Evolutionary conservation across 1,140 invertebrate genomes (phyloP).

Genomic region (Ditylenchus dipsaci): DNA sequence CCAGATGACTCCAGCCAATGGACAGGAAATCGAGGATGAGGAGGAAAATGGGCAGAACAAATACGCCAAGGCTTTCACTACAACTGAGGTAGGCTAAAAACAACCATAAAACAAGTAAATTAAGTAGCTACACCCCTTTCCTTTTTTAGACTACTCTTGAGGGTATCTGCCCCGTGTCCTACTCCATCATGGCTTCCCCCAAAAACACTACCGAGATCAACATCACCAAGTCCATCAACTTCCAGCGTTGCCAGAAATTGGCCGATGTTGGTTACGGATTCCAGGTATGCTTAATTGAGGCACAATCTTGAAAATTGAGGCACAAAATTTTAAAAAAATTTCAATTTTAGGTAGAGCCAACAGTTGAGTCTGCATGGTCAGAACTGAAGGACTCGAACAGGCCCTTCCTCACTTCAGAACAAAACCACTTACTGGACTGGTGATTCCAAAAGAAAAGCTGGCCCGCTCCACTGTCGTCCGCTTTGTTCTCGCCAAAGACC

Average conservation of each 20-base stretch:
- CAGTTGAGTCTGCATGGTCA: too few relatives aligned
- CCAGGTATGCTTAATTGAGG: conserved; percentile 8
- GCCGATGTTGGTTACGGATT: conserved; percentile 38
- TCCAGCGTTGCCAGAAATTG: conserved; percentile 43
- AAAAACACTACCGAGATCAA: conserved; percentile 23
- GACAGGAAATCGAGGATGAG: background rate
- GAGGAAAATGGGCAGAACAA: background rate
- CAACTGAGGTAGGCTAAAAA: background rate
- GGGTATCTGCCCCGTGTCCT: conserved; percentile 3
- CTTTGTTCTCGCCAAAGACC: conserved; percentile 17
- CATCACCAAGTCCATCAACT: conserved; percentile 54
- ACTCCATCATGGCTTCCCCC: conserved; percentile 1
- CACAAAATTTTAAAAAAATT: background rate
- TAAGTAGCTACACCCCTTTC: background rate
- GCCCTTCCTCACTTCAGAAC: background rate
- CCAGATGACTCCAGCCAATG: conserved; percentile 34
- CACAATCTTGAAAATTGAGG: conserved; percentile 7
- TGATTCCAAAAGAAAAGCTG: conserved; percentile 4
- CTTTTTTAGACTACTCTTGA: conserved; percentile 11
- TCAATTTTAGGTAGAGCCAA: background rate
- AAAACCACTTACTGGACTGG: background rate
- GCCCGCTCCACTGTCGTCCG: conserved; percentile 28
- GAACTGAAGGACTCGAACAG: background rate
- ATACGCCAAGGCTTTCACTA: background rate
- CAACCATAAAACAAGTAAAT: background rate